Percentiles rank a stretch among this genome's conserved stretches.
Evolutionary conservation across 2,888 invertebrate species (phyloP).

Genomic region (Cantharis lateralis): DNA sequence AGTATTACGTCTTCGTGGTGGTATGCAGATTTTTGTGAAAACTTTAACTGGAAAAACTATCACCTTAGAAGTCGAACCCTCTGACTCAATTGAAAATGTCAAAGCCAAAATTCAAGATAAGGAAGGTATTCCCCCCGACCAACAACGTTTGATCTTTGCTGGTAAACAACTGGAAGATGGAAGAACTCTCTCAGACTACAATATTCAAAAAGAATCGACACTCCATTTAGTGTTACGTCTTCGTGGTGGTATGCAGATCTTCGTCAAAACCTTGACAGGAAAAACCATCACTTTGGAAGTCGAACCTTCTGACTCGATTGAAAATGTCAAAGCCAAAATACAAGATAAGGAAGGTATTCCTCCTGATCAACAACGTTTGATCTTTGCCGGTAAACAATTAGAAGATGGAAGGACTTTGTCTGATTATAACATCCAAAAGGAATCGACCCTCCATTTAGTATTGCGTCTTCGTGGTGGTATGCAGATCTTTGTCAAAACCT

Average conservation of each 20-base stretch:
- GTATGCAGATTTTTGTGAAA: constrained; percentile 96
- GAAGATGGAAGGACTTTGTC: constrained; percentile 93
- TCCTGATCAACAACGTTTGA: constrained; percentile 88
- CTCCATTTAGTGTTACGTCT: constrained; percentile 86
- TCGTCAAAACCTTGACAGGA: constrained; percentile 92
- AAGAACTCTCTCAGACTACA: constrained; percentile 82
- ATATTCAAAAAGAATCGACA: constrained; percentile 93
- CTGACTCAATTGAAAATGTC: constrained; percentile 94
- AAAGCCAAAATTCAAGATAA: constrained; percentile 92
- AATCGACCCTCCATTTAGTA: constrained; percentile 89
- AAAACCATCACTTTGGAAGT: constrained; percentile 95
- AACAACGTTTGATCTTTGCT: constrained; percentile 89
- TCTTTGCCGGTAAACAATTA: constrained; percentile 94
- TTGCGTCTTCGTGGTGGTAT: no score
- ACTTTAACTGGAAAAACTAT: constrained; percentile 95
- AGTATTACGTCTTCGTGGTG: background rate
- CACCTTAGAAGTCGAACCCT: constrained; percentile 90
- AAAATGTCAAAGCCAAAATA: constrained; percentile 93
- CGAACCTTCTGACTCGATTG: constrained; percentile 87
- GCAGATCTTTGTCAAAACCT: constrained; percentile 97
- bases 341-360: constrained; percentile 92
- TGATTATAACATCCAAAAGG: constrained; percentile 91
- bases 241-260: constrained; percentile 98
- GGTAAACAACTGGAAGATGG: constrained; percentile 97
- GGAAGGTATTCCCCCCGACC: constrained; percentile 89